Evolutionary conservation across 1,140 invertebrate genomes (phyloP).

Genomic region (Spodoptera frugiperda): DNA sequence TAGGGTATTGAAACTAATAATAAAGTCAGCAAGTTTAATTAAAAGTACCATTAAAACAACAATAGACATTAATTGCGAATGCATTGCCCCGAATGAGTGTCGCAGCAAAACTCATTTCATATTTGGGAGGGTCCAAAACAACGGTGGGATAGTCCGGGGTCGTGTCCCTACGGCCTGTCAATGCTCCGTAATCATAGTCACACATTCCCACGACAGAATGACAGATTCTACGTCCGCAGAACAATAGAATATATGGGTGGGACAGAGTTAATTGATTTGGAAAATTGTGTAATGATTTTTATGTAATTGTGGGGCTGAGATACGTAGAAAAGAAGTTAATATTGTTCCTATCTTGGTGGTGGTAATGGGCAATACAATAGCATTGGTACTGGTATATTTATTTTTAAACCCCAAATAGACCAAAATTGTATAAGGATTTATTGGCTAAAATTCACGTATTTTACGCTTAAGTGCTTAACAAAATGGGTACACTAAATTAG

Average conservation of each 20-base stretch:
- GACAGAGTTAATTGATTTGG: conserved; percentile 38
- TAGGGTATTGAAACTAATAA: too few relatives aligned
- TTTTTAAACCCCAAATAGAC: too few relatives aligned
- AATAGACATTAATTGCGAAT: conserved; percentile 43
- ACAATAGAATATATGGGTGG: conserved; percentile 33
- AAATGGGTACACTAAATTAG: too few relatives aligned
- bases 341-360: too few relatives aligned
- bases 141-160: conserved; percentile 27
- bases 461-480: too few relatives aligned
- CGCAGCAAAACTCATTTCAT: conserved; percentile 34
- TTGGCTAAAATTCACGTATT: too few relatives aligned
- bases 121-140: conserved; percentile 44
- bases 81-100: conserved; percentile 32
- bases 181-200: conserved; percentile 38
- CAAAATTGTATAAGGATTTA: too few relatives aligned
- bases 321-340: too few relatives aligned
- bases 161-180: conserved; percentile 33
- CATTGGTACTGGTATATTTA: too few relatives aligned
- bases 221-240: conserved; percentile 29
- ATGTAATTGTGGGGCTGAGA: background rate
- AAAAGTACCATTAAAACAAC: conserved; percentile 33
- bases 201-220: conserved; percentile 45
- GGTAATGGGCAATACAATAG: too few relatives aligned
- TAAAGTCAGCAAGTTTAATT: conserved; percentile 26
- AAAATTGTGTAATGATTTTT: conserved; percentile 28